Conservation (phyloP, 1,140 invertebrate genomes). For the Apis florea region DNA sequence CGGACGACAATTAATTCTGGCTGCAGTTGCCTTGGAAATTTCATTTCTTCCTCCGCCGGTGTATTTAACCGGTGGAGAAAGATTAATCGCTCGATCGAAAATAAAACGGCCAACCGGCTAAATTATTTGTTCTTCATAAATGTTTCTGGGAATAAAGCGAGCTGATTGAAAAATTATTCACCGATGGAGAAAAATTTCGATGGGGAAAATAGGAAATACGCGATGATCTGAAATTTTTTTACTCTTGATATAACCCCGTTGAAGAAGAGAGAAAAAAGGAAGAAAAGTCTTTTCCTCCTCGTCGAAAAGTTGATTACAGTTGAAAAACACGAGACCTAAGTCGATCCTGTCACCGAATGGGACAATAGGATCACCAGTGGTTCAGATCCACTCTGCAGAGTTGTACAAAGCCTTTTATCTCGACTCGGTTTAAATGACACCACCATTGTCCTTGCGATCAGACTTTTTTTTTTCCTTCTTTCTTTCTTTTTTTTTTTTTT, state of each 20-base stretch:
- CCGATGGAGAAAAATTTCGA: no score
- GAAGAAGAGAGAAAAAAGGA: no score
- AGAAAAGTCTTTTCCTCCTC: no score
- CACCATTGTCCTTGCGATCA: conserved; percentile 9
- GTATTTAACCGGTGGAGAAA: neutral
- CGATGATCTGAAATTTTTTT: no score
- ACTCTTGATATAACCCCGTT: no score
- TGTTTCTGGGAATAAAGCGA: neutral
- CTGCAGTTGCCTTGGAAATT: conserved; percentile 25
- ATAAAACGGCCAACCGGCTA: neutral
- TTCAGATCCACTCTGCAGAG: no score
- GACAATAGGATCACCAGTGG: neutral
- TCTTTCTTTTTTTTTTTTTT: no score
- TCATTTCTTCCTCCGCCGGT: conserved; percentile 13
- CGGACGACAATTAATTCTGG: conserved; percentile 33
- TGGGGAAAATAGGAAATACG: no score
- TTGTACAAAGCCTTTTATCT: neutral
- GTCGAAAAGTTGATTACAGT: neutral
- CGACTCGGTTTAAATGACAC: conserved; percentile 1
- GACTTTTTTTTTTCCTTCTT: neutral
- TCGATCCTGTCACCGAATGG: neutral
- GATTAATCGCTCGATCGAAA: conserved; percentile 13
- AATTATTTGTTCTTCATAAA: neutral
- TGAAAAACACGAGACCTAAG: neutral
- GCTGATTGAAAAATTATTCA: neutral